Evolutionary conservation across 1,140 invertebrate species (phyloP), one percentile per base, ranked within the genome.

Genomic region (Aplysia californica): DNA sequence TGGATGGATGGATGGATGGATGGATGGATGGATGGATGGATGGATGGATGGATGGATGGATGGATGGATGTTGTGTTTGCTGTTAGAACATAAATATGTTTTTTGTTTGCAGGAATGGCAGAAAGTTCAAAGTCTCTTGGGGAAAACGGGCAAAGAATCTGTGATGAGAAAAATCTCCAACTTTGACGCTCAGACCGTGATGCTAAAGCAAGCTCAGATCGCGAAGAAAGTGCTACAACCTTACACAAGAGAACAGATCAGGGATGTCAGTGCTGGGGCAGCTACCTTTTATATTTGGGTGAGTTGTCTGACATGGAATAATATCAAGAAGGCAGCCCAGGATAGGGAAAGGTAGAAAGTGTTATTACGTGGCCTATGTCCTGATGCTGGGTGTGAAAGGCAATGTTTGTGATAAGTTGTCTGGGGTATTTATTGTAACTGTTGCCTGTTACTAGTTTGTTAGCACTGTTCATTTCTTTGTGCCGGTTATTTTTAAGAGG

Each of bases 231-330:
- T 81, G 36, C 68, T 85, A 10, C 76, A 80, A 26, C 75, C 75
- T 4, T 87, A 82, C 72, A 80, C 75, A 20, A 76, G 82, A 61
- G 83, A 85, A 20, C 80, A 85, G 66, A 82, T 88, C 33, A 69
- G 83, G 38, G 84, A 84, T 33, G 82, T 83, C 44, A 89, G 86
- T 66, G 82, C 85, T 21, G 86, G 86, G 2, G 87, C 87, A 0
- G 87, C 86, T 0, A 87, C 86, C 0, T 89, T 89, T 71, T 89
- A 82, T 74, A 85, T 86, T 33, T 89, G 87, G 87, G 87, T 89
- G 78, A 76, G 85, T 73, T 29, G 29, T 26, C 6, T 26, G n/a
- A 50, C 44, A 15, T n/a, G 10, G 10, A 15, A 15, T 50, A 50
- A 15, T 15, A 15, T 15, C 10, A n/a, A n/a, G 44, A 15, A 50